phyloP scores from a whole-genome alignment of 2,888 invertebrate genomes.

The Lithophane semibrunnea region DNA sequence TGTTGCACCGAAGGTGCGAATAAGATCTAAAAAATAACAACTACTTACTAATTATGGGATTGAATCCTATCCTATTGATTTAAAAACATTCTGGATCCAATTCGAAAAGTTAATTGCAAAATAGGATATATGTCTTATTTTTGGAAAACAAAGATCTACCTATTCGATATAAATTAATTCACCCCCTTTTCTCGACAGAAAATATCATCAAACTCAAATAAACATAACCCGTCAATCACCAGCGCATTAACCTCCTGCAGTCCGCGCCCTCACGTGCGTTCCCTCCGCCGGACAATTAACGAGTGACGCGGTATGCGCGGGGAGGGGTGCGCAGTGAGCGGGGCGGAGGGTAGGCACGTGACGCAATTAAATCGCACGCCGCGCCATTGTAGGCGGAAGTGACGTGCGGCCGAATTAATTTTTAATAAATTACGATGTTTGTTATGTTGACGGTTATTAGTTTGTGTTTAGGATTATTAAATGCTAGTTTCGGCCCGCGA shows the following conservation, averaged over 20 bases:
- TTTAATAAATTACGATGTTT: slow-evolving; percentile 64
- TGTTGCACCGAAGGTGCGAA: too few species aligned
- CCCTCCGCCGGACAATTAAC: slow-evolving; percentile 54
- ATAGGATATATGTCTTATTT: neutral
- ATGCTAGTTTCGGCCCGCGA: neutral
- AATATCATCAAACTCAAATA: slow-evolving; percentile 33
- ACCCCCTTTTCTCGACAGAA: too few species aligned
- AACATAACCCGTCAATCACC: slow-evolving; percentile 53
- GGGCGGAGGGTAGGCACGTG: slow-evolving; percentile 64
- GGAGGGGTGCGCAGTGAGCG: slow-evolving; percentile 5
- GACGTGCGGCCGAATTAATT: slow-evolving; percentile 66
- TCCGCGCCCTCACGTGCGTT: slow-evolving; percentile 42
- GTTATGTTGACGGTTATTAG: slow-evolving; percentile 60
- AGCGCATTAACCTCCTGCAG: slow-evolving; percentile 46
- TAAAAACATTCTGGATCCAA: too few species aligned
- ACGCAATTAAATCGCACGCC: slow-evolving; percentile 67
- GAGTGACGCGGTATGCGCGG: slow-evolving; percentile 27
- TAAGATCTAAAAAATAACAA: too few species aligned
- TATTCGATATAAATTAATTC: too few species aligned
- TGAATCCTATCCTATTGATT: too few species aligned
- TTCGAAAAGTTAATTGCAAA: neutral
- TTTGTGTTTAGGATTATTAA: slow-evolving; percentile 51
- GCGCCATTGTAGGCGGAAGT: slow-evolving; percentile 59
- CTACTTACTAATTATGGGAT: too few species aligned
- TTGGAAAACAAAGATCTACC: too few species aligned